phyloP scores from a whole-genome alignment of 1,140 invertebrate species.

The Drosophila varians region DNA sequence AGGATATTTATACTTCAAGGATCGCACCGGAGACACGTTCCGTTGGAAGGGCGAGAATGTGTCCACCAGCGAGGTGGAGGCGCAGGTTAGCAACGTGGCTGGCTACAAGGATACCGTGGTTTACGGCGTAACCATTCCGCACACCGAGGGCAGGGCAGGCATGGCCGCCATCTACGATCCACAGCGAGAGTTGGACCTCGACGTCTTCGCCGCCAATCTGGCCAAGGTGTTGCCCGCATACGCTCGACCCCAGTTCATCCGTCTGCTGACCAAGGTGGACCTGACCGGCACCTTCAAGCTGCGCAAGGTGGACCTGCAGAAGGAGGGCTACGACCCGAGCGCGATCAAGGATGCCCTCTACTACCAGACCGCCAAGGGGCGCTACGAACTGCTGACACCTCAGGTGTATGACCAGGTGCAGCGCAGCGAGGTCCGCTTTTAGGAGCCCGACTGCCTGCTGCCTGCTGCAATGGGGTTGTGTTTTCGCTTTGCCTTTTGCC shows the following conservation, averaged over 20 bases:
- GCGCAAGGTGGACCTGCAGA: constrained; percentile 95
- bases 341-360: constrained; percentile 91
- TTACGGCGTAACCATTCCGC: constrained; percentile 91
- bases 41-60: constrained; percentile 99
- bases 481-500: constrained; percentile 43
- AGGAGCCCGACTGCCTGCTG: constrained; percentile 1
- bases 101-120: constrained; percentile 96
- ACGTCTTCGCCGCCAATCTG: constrained; percentile 87
- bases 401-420: constrained; percentile 87
- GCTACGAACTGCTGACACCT: constrained; percentile 85
- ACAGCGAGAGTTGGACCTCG: constrained; percentile 88
- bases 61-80: constrained; percentile 98
- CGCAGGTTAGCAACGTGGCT: constrained; percentile 93
- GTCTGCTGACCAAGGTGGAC: constrained; percentile 92
- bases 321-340: constrained; percentile 94
- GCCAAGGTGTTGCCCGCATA: constrained; percentile 91
- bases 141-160: constrained; percentile 95
- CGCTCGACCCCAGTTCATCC: constrained; percentile 93
- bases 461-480: constrained; percentile 8
- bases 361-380: constrained; percentile 85
- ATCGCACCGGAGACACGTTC: constrained; percentile 98
- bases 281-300: constrained; percentile 97
- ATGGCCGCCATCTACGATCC: constrained; percentile 97
- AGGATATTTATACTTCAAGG: constrained; percentile 97
- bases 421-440: constrained; percentile 66